Base-by-base conservation (phyloP, 2,797 vertebrate species). In the Loriculus beryllinus region DNA sequence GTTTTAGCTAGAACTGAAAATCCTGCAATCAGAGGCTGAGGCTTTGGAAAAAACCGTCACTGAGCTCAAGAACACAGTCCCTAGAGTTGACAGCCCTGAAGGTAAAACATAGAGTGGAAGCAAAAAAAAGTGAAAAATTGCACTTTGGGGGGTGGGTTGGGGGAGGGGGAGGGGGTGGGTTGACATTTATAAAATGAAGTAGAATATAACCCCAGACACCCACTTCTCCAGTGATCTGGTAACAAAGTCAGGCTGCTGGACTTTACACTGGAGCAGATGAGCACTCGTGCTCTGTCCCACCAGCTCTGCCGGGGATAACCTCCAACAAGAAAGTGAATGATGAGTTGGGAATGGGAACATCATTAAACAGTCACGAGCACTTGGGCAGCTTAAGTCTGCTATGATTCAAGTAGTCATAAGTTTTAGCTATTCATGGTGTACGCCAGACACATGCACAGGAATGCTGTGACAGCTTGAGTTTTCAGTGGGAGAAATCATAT, bases 181-280 rank as follows among this genome's bases (percentile, higher is more conserved):
- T 7, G 7, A 6, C 23, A 31, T 31, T 67, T 25, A 71, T 49
- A 33, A 75, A 64, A 60, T 5, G 15, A 92, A 81, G 33, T 5
- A 70, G 35, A 91, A 29, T 7, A 26, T 3, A 51, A 16, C 10
- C 26, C n/a, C 52, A 70, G 28, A 51, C 2, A 3, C 33, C 28
- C 2, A 1, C 33, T 29, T 5, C 8, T 5, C 7, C 0, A 0
- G n/a, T 14, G 39, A 42, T n/a, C 7, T 21, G 28, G 8, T 82
- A 65, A 56, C 13, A 19, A 70, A 91, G 9, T 17, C 71, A 48
- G 21, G 26, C 60, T n/a, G 64, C 19, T 57, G 35, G 56, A 67
- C 23, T 70, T 56, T 10, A 56, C 42, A 31, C 15, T 1, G 29
- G 14, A 90, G 29, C 39, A 48, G 72, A 62, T 6, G 29, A 74